These are phyloP conservation scores for Arge pagana DNA, from an alignment of 2,888 invertebrate genomes.

Conservation along the genomic window DNA sequence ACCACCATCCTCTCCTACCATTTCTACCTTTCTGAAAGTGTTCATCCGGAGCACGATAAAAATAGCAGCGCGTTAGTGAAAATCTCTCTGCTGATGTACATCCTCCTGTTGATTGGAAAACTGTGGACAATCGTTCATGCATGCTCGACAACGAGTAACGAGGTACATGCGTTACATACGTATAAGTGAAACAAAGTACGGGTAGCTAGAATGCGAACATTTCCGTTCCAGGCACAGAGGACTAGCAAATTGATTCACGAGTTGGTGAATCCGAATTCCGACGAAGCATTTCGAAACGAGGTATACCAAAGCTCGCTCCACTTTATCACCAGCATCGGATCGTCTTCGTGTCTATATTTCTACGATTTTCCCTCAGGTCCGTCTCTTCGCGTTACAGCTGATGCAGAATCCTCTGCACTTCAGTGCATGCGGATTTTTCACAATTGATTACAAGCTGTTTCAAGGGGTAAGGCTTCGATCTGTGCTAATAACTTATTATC, in stretches of 20 bases:
- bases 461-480: neutral
- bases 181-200: no score
- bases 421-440: neutral
- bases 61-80: no score
- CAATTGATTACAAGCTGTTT: neutral
- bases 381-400: conserved; percentile 33
- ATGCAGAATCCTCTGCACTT: conserved; percentile 28
- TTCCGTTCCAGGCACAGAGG: conserved; percentile 32
- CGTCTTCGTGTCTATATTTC: neutral
- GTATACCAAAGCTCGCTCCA: neutral
- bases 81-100: no score
- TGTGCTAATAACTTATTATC: no score
- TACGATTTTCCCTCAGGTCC: conserved; percentile 18
- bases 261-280: conserved; percentile 31
- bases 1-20: conserved; percentile 35
- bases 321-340: neutral
- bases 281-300: neutral
- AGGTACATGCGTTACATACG: no score
- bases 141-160: conserved; percentile 2
- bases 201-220: no score
- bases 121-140: neutral
- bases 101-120: neutral
- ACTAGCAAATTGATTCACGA: conserved; percentile 44
- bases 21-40: conserved; percentile 26
- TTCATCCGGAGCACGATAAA: no score